Percentiles rank a stretch among this genome's conserved stretches.
phyloP scores from a whole-genome alignment of 2,888 invertebrate species.

The Parnassius smintheus region DNA sequence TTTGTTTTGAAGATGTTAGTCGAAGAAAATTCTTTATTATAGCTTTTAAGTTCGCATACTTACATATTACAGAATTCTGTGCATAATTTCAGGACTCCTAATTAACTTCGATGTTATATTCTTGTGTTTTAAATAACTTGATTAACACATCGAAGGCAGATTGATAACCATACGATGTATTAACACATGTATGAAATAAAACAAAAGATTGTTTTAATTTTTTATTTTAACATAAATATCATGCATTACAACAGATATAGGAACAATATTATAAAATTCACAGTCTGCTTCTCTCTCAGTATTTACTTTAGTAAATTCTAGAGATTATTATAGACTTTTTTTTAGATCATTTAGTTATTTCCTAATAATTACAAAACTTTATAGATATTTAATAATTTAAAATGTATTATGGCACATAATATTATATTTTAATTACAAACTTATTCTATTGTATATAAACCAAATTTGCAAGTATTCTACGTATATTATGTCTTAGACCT shows the following conservation, averaged over 20 bases:
- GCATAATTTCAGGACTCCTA: too few species aligned
- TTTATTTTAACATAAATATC: conserved; percentile 19
- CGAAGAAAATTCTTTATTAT: too few species aligned
- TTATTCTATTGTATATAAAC: not conserved
- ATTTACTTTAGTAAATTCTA: conserved; percentile 25
- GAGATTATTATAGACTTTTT: conserved; percentile 14
- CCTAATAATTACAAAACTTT: not conserved
- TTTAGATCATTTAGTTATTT: not conserved
- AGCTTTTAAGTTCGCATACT: too few species aligned
- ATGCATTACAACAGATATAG: conserved; percentile 24
- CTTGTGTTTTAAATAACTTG: too few species aligned
- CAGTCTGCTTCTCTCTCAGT: conserved; percentile 17
- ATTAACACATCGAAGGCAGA: too few species aligned
- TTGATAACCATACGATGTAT: not conserved
- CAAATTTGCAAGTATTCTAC: not conserved
- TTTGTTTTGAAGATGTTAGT: too few species aligned
- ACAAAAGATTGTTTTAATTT: not conserved
- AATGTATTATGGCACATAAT: conserved; percentile 23
- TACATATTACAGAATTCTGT: too few species aligned
- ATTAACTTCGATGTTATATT: too few species aligned
- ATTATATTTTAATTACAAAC: not conserved
- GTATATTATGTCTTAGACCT: not conserved
- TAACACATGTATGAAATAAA: not conserved
- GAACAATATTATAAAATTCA: conserved; percentile 15
- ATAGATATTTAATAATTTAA: conserved; percentile 8